These are phyloP conservation scores for Leptopilina drosophilae DNA, from an alignment of 2,888 invertebrate genomes.

Conservation along the genomic window DNA sequence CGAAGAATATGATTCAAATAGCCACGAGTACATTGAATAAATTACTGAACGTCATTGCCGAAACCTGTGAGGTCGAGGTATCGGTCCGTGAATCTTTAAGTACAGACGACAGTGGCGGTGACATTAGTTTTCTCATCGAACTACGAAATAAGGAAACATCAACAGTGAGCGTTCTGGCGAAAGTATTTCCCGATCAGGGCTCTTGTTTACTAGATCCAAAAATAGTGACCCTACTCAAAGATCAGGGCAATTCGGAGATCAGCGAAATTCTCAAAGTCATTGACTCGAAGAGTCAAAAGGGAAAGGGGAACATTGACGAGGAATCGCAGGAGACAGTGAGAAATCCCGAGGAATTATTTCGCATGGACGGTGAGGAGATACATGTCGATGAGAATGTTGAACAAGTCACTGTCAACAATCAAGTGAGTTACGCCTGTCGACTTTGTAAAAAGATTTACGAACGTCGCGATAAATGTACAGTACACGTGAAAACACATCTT, in stretches of 20 bases:
- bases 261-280: constrained; percentile 71
- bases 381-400: constrained; percentile 74
- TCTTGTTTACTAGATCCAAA: constrained; percentile 72
- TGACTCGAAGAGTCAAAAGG: constrained; percentile 61
- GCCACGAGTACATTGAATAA: constrained; percentile 73
- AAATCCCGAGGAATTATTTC: constrained; percentile 73
- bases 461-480: constrained; percentile 74
- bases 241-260: constrained; percentile 69
- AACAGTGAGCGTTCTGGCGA: constrained; percentile 67
- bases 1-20: constrained; percentile 69
- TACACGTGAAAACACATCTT: constrained; percentile 74
- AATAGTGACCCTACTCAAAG: constrained; percentile 70
- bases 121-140: constrained; percentile 74
- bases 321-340: constrained; percentile 64
- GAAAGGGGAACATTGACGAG: constrained; percentile 63
- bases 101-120: constrained; percentile 69
- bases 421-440: constrained; percentile 72
- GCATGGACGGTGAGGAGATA: constrained; percentile 74
- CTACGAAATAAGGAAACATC: constrained; percentile 67
- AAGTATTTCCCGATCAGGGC: constrained; percentile 74
- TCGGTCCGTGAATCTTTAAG: constrained; percentile 73
- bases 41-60: constrained; percentile 70
- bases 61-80: constrained; percentile 71
- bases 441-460: constrained; percentile 73
- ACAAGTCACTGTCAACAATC: constrained; percentile 66